Base-by-base conservation (phyloP, 2,888 invertebrate species). In the Ochropacha duplaris region DNA sequence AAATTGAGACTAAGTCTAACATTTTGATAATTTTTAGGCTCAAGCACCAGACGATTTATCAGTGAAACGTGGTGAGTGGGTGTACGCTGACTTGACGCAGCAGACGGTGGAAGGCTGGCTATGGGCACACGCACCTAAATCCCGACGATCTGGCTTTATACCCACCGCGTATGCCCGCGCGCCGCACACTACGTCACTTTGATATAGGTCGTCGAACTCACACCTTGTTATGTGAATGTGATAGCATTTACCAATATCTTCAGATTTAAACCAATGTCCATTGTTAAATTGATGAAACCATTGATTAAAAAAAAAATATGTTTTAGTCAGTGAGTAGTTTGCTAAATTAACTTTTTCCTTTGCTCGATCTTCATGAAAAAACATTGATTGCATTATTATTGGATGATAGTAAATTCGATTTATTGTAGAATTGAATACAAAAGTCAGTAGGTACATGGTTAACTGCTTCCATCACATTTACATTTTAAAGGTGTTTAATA, bases 91-190 rank as follows among this genome's bases (percentile, higher is more conserved):
- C 92, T 94, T 98, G 54, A 96, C 96, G 73, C 97, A 98, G 92
- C 98, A 98, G 90, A 98, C 98, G 0, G 98, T 97, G 39, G 98
- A 98, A 85, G 98, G 98, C 39, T 98, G 97, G 98, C 92, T 98
- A 65, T 98, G 97, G 98, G 97, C 98, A 0, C 98, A 98, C 92
- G 98, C 98, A 11, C 98, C 98, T 9, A 97, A 97, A 87, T 96
- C 97, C 2, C 94, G 97, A 28, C 97, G 98, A 84, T 98, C 98
- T 79, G 99, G 99, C 36, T 98, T 98, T 88, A 98, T 99, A 66
- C 98, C 98, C 58, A 98, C 98, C 82, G 98, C 98, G 0, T 98
- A 98, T 79, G 98, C 98, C 9, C 94, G 98, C 19, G 97, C 98
- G 5, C 98, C 98, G 12, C 98, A 98, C 65, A 98, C 98, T 94